phyloP scores from a whole-genome alignment of 2,888 invertebrate genomes.

The Sphecodes monilicornis region DNA sequence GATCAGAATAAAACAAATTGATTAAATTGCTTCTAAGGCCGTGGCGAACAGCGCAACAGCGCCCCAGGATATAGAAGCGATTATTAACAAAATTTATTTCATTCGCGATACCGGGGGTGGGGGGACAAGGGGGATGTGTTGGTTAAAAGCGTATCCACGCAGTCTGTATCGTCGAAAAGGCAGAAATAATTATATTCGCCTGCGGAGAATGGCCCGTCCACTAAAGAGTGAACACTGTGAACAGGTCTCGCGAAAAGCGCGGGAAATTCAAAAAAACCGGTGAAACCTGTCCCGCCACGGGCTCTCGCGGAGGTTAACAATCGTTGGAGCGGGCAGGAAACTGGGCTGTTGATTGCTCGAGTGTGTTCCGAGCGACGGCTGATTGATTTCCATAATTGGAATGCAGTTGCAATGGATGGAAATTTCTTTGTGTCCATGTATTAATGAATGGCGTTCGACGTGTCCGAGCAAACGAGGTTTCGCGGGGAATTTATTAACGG shows the following conservation, averaged over 20 bases:
- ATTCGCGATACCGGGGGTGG: background rate
- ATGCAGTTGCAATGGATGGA: background rate
- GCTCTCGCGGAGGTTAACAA: background rate
- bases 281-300: background rate
- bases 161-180: background rate
- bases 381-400: slow-evolving; percentile 15
- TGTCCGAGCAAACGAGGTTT: background rate
- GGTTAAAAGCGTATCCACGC: background rate
- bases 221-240: background rate
- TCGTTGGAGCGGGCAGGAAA: slow-evolving; percentile 5
- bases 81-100: background rate
- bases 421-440: background rate
- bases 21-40: background rate
- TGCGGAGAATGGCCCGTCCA: background rate
- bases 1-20: background rate
- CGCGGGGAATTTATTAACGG: background rate
- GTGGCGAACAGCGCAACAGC: background rate
- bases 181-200: background rate
- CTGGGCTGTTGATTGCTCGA: slow-evolving; percentile 2
- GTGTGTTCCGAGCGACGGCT: slow-evolving; percentile 8
- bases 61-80: background rate
- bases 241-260: background rate
- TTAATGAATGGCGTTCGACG: slow-evolving; percentile 2
- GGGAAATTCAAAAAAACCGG: background rate
- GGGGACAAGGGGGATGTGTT: too few relatives aligned